phyloP scores from a whole-genome alignment of 2,888 invertebrate species.

The Hypolimnas misippus region DNA sequence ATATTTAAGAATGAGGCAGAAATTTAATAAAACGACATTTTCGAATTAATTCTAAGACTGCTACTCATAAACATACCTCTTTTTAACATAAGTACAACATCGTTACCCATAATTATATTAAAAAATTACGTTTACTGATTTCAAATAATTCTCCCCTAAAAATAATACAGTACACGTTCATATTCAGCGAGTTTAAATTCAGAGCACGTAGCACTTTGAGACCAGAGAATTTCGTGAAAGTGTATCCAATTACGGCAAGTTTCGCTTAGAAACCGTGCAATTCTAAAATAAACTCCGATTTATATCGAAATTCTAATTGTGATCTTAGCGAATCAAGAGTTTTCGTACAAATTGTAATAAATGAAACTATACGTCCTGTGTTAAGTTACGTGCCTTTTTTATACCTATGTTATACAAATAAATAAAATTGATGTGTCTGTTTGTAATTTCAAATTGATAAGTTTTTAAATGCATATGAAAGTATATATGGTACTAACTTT shows the following conservation, averaged over 20 bases:
- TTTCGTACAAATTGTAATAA: no score
- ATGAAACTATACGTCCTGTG: no score
- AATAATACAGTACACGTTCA: constrained; percentile 16
- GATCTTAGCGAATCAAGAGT: neutral
- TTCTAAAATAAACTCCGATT: constrained; percentile 6
- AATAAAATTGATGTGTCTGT: no score
- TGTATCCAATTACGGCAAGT: constrained; percentile 20
- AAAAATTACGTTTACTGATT: neutral
- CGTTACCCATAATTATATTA: neutral
- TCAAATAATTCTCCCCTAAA: constrained; percentile 7
- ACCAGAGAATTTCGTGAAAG: constrained; percentile 24
- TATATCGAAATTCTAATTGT: neutral
- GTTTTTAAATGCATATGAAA: no score
- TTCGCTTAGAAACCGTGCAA: constrained; percentile 28
- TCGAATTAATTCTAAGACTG: no score
- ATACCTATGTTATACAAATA: no score
- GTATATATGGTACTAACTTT: no score
- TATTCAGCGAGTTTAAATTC: constrained; percentile 16
- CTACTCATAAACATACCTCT: neutral
- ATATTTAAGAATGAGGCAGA: no score
- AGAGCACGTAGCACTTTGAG: constrained; percentile 25
- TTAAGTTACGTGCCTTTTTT: no score
- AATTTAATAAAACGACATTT: no score
- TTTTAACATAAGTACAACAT: neutral
- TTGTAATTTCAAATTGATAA: no score